phyloP scores from a whole-genome alignment of 2,888 invertebrate genomes.

The Kuschelorhynchus macadamiae region DNA sequence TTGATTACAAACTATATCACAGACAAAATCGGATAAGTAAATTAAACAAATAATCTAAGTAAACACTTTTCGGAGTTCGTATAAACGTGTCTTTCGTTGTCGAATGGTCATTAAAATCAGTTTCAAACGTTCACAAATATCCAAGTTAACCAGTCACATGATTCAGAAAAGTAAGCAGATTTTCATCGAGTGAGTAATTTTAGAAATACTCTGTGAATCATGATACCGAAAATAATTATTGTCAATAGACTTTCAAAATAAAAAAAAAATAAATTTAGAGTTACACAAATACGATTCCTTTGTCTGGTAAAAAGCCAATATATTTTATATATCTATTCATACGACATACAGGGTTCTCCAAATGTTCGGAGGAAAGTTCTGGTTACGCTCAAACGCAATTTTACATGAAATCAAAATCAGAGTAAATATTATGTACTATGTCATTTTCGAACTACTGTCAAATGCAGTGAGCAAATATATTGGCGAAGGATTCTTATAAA shows the following conservation, averaged over 20 bases:
- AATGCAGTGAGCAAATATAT: too few species aligned
- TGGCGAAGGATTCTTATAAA: too few species aligned
- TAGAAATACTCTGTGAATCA: constrained; percentile 44
- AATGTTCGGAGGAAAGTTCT: too few species aligned
- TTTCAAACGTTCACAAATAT: constrained; percentile 33
- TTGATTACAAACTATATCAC: constrained; percentile 37
- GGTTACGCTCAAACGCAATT: too few species aligned
- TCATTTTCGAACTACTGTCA: too few species aligned
- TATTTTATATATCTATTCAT: too few species aligned
- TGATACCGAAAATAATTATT: constrained; percentile 39
- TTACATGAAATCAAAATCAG: too few species aligned
- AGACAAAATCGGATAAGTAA: constrained; percentile 18
- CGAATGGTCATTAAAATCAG: constrained; percentile 42
- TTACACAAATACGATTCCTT: too few species aligned
- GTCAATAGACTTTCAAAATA: constrained; percentile 30
- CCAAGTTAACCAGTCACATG: constrained; percentile 38
- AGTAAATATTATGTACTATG: too few species aligned
- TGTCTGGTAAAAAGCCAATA: too few species aligned
- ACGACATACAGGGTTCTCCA: too few species aligned
- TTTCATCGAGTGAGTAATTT: constrained; percentile 47
- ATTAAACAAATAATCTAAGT: constrained; percentile 9
- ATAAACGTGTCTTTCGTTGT: constrained; percentile 42
- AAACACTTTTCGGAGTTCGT: constrained; percentile 28
- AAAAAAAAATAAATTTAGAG: constrained; percentile 26
- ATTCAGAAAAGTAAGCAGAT: constrained; percentile 44